Evolutionary conservation across 2,888 invertebrate species (phyloP).

Genomic region (Plagodis pulveraria): DNA sequence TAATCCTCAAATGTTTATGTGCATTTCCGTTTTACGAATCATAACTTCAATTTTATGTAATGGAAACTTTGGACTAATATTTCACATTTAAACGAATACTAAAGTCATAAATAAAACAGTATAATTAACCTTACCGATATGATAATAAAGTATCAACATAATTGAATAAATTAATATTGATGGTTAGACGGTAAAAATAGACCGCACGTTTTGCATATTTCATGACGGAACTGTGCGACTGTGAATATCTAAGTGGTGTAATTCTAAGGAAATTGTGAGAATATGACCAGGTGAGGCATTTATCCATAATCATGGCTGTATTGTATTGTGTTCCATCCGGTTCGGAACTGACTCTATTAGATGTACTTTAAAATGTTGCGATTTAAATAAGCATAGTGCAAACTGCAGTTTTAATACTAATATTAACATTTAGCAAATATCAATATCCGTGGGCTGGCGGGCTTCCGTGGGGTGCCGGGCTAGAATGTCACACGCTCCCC

Average conservation of each 20-base stretch:
- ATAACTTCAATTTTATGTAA: conserved; percentile 19
- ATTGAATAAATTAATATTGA: conserved; percentile 23
- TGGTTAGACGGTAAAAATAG: conserved; percentile 31
- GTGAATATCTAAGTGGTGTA: conserved; percentile 38
- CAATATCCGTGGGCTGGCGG: too few relatives aligned
- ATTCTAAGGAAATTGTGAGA: conserved; percentile 50
- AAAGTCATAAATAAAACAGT: conserved; percentile 17
- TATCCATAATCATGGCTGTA: conserved; percentile 1
- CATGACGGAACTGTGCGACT: conserved; percentile 37
- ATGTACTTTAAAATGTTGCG: background rate
- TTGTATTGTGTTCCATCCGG: background rate
- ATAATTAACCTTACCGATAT: conserved; percentile 28
- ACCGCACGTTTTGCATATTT: conserved; percentile 36
- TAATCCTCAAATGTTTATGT: too few relatives aligned
- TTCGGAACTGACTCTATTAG: background rate
- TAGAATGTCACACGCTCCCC: too few relatives aligned
- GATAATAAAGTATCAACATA: conserved; percentile 21
- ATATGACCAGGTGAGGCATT: conserved; percentile 45
- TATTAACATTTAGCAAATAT: too few relatives aligned
- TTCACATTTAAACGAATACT: conserved; percentile 12
- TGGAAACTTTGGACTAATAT: conserved; percentile 13
- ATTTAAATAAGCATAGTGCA: background rate
- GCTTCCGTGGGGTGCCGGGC: too few relatives aligned
- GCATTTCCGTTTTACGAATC: background rate
- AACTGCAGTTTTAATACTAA: too few relatives aligned